Percentiles rank a stretch among this genome's conserved stretches.
Evolutionary conservation across 1,140 invertebrate genomes (phyloP).

Genomic region (Apis cerana): DNA sequence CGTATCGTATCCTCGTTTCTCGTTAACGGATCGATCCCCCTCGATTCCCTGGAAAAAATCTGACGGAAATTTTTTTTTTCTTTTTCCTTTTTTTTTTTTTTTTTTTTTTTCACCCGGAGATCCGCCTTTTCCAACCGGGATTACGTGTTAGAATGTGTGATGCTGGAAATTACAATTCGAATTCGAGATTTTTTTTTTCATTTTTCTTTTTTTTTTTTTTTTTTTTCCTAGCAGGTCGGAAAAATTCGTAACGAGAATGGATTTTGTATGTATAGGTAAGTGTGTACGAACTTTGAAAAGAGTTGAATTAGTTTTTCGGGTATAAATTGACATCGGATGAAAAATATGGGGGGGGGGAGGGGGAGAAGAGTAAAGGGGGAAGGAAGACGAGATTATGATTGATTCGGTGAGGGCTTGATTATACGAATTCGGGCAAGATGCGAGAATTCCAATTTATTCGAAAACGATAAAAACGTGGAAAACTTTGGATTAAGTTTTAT

Average conservation of each 20-base stretch:
- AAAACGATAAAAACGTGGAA: neutral
- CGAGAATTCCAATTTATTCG: constrained; percentile 5
- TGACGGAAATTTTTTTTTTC: neutral
- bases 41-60: neutral
- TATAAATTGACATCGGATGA: neutral
- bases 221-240: neutral
- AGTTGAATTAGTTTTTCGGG: neutral
- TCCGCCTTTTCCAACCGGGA: neutral
- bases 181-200: neutral
- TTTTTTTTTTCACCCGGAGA: neutral
- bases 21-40: constrained; percentile 15
- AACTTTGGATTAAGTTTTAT: no score
- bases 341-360: neutral
- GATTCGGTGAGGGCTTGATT: neutral
- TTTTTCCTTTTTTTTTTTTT: no score
- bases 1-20: constrained; percentile 12
- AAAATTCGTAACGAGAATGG: constrained; percentile 6
- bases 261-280: neutral
- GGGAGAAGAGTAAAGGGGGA: accelerated
- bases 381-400: neutral
- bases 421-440: neutral
- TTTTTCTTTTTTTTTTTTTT: neutral
- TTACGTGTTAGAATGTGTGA: constrained; percentile 1
- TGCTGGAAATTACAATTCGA: constrained; percentile 13
- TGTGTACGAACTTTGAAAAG: neutral